Conservation (phyloP, 2,888 invertebrate genomes). For the Saturnia japonica region DNA sequence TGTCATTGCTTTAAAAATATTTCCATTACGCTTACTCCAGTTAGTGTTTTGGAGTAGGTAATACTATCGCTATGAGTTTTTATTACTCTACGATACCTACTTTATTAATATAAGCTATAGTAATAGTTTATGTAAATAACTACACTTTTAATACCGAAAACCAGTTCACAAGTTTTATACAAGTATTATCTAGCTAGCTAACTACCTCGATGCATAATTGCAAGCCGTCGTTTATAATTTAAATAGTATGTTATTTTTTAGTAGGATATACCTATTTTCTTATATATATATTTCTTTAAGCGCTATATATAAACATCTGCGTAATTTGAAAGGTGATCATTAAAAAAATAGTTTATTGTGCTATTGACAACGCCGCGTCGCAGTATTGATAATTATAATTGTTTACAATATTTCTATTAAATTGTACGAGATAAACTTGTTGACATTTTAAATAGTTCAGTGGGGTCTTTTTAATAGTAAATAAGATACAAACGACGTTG, state of each 20-base stretch:
- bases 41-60: too few species aligned
- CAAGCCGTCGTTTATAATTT: background rate
- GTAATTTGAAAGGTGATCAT: background rate
- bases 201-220: too few species aligned
- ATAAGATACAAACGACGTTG: slow-evolving; percentile 3
- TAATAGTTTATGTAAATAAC: too few species aligned
- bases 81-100: too few species aligned
- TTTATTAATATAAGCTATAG: too few species aligned
- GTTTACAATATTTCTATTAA: slow-evolving; percentile 10
- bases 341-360: background rate
- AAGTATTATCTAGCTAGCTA: too few species aligned
- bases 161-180: too few species aligned
- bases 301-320: background rate
- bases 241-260: background rate
- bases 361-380: background rate
- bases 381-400: background rate
- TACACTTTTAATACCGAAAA: too few species aligned
- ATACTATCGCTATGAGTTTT: too few species aligned
- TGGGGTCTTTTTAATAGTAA: slow-evolving; percentile 13
- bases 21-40: too few species aligned
- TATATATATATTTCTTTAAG: background rate
- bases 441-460: background rate
- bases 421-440: slow-evolving; percentile 3
- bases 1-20: too few species aligned
- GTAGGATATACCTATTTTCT: background rate